phyloP scores from a whole-genome alignment of 2,113 vertebrate genomes.

The Chionomys nivalis region DNA sequence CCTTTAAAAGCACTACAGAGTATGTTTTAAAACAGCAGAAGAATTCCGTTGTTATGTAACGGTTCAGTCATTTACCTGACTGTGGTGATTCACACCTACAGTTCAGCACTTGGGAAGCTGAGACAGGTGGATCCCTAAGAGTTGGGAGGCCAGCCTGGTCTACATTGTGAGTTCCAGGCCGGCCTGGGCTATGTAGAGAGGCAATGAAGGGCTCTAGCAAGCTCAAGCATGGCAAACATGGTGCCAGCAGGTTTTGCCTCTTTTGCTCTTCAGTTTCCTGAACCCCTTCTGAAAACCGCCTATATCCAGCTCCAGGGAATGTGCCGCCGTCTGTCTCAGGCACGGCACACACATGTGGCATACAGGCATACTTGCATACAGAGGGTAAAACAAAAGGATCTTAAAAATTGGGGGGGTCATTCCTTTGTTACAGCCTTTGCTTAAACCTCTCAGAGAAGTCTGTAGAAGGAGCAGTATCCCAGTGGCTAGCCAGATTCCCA shows the following conservation, averaged over 20 bases:
- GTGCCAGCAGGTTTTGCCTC: not conserved
- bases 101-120: not conserved
- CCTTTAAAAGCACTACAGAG: not conserved
- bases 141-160: not conserved
- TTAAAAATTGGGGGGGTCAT: not conserved
- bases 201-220: not conserved
- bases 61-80: not conserved
- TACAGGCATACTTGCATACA: not conserved
- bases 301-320: too few species aligned
- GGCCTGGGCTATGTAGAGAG: not conserved
- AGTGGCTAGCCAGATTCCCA: not conserved
- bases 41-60: not conserved
- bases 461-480: not conserved
- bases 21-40: not conserved
- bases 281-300: not conserved
- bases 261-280: not conserved
- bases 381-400: not conserved
- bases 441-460: not conserved
- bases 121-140: not conserved
- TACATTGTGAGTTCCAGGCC: not conserved
- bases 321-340: not conserved
- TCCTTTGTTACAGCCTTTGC: not conserved
- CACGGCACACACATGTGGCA: not conserved
- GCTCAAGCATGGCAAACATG: too few species aligned
- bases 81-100: not conserved